Evolutionary conservation across 2,113 vertebrate genomes (phyloP).

Genomic region (Oplegnathus fasciatus): DNA sequence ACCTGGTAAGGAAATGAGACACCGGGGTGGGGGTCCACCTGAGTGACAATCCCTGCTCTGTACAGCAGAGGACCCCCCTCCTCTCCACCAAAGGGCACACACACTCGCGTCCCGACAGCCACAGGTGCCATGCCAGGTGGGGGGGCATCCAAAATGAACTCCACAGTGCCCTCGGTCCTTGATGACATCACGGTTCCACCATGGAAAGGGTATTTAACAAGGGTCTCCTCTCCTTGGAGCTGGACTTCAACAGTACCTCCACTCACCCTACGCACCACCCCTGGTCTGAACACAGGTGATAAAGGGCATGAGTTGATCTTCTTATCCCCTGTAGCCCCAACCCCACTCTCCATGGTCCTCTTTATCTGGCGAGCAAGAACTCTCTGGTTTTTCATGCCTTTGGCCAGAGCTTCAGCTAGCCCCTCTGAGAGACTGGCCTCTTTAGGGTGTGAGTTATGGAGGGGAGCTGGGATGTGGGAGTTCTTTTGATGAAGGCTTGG

Average conservation of each 20-base stretch:
- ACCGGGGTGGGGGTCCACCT: slow-evolving; percentile 88
- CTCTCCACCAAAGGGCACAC: slow-evolving; percentile 87
- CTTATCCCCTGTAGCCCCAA: slow-evolving; percentile 41
- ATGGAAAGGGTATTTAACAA: slow-evolving; percentile 85
- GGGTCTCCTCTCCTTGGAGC: slow-evolving; percentile 85
- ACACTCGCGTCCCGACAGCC: slow-evolving; percentile 86
- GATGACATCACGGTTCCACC: slow-evolving; percentile 64
- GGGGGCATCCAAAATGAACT: slow-evolving; percentile 88
- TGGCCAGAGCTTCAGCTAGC: slow-evolving; percentile 82
- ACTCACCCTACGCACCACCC: slow-evolving; percentile 88
- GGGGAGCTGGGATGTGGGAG: slow-evolving; percentile 46
- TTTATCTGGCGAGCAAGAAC: slow-evolving; percentile 86
- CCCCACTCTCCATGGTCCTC: slow-evolving; percentile 64
- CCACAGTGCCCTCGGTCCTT: slow-evolving; percentile 63
- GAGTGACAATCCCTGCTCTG: slow-evolving; percentile 88
- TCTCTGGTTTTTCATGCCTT: slow-evolving; percentile 89
- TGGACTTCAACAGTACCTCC: slow-evolving; percentile 87
- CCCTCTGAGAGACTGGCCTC: slow-evolving; percentile 64
- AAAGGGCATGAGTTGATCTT: slow-evolving; percentile 38
- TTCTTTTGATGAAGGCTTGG: slow-evolving; percentile 61
- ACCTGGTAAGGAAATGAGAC: slow-evolving; percentile 91
- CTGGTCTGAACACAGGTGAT: slow-evolving; percentile 85
- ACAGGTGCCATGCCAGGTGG: slow-evolving; percentile 85
- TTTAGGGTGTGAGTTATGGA: slow-evolving; percentile 51
- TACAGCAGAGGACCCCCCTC: slow-evolving; percentile 83